These are phyloP conservation scores for Creontiades dilutus DNA, from an alignment of 2,888 invertebrate species.

Conservation along the genomic window DNA sequence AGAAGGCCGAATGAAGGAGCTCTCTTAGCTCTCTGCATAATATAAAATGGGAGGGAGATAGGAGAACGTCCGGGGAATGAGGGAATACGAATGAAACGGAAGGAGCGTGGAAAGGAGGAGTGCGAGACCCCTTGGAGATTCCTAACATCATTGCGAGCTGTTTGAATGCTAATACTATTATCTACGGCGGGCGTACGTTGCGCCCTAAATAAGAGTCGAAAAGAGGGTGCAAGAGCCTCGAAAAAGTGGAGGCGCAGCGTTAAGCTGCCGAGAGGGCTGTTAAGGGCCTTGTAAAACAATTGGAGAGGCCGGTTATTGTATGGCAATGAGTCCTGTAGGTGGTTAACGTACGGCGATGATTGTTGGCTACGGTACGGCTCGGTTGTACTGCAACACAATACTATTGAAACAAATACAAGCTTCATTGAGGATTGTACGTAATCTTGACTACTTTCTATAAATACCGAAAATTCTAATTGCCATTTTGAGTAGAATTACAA, in stretches of 20 bases:
- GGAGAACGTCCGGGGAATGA: conserved; percentile 19
- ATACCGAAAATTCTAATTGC: too few relatives aligned
- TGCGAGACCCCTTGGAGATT: conserved; percentile 30
- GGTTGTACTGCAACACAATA: too few relatives aligned
- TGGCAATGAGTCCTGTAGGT: not conserved
- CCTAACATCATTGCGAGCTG: conserved; percentile 66
- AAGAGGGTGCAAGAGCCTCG: not conserved
- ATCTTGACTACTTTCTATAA: too few relatives aligned
- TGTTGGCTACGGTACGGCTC: too few relatives aligned
- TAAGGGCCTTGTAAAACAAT: not conserved
- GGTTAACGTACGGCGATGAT: too few relatives aligned
- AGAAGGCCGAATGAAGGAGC: conserved; percentile 37
- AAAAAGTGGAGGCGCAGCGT: not conserved
- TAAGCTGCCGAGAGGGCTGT: not conserved
- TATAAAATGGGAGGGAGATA: conserved; percentile 42
- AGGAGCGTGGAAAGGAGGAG: not conserved
- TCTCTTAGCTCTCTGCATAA: conserved; percentile 22
- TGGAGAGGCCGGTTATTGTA: not conserved
- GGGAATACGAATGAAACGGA: conserved; percentile 21
- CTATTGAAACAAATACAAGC: too few relatives aligned
- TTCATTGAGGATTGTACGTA: too few relatives aligned
- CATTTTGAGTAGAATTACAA: too few relatives aligned
- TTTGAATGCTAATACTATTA: conserved; percentile 68
- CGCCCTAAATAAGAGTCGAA: conserved; percentile 3
- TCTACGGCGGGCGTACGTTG: conserved; percentile 56